Conservation (phyloP, 2,113 vertebrate species). For the Caretta caretta region DNA sequence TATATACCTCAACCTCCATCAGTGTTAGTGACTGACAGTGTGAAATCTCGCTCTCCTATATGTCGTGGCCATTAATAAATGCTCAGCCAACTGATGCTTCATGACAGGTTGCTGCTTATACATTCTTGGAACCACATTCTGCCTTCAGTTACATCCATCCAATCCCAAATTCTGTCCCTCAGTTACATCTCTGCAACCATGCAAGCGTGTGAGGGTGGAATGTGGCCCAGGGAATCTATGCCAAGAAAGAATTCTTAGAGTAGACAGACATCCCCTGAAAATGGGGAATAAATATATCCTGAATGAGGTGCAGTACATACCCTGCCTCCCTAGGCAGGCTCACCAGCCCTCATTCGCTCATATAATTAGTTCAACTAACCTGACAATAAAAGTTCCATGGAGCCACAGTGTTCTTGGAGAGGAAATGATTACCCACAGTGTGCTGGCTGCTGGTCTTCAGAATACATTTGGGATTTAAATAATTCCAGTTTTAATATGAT, state of each 20-base stretch:
- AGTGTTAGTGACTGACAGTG: background rate
- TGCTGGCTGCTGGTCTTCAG: background rate
- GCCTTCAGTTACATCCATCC: background rate
- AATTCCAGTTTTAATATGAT: slow-evolving; percentile 3
- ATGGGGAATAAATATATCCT: background rate
- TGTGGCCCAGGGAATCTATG: background rate
- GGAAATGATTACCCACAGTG: background rate
- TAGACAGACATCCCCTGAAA: slow-evolving; percentile 15
- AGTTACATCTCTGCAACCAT: background rate
- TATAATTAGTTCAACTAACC: background rate
- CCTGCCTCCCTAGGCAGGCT: background rate
- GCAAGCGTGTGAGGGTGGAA: background rate
- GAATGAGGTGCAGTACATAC: slow-evolving; percentile 3
- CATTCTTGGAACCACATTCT: background rate
- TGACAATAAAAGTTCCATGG: background rate
- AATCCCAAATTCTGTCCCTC: background rate
- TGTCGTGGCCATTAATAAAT: slow-evolving; percentile 6
- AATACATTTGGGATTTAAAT: background rate
- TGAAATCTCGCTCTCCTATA: slow-evolving; percentile 18
- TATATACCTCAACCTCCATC: slow-evolving; percentile 29
- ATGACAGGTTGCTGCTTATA: background rate
- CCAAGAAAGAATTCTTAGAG: background rate
- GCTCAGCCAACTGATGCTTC: background rate
- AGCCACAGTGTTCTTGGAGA: background rate
- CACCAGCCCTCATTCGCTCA: background rate